Conservation (phyloP, 2,888 invertebrate genomes). For the Drosophila ezoana region DNA sequence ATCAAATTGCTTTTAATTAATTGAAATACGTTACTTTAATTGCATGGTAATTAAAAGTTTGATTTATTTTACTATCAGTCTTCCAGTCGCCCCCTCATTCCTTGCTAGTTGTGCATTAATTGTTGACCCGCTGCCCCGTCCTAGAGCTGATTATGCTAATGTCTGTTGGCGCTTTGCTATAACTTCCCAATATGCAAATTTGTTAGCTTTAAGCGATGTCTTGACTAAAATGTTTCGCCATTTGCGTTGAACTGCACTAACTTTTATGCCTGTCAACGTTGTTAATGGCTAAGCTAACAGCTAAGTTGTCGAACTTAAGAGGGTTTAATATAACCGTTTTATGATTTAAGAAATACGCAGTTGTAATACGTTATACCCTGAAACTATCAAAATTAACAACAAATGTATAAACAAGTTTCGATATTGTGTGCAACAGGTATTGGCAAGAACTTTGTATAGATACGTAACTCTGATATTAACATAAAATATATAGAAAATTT, state of each 20-base stretch:
- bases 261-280: constrained; percentile 23
- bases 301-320: not conserved
- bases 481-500: no score
- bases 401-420: not conserved
- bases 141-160: constrained; percentile 54
- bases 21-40: constrained; percentile 80
- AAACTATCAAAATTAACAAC: not conserved
- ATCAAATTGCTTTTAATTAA: constrained; percentile 75
- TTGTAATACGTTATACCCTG: not conserved
- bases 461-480: no score
- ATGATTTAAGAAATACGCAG: constrained; percentile 1
- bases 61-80: constrained; percentile 61
- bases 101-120: constrained; percentile 25
- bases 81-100: not conserved
- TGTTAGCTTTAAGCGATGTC: constrained; percentile 15
- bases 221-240: constrained; percentile 20
- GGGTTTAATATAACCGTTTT: not conserved
- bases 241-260: constrained; percentile 18
- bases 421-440: not conserved
- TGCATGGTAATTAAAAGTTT: constrained; percentile 76
- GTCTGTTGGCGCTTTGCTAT: constrained; percentile 21
- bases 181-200: constrained; percentile 44
- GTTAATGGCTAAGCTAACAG: constrained; percentile 9
- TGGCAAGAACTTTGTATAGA: no score
- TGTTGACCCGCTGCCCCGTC: constrained; percentile 22